These are phyloP conservation scores for Agrilus mali DNA, from an alignment of 2,888 invertebrate species.

Conservation along the genomic window DNA sequence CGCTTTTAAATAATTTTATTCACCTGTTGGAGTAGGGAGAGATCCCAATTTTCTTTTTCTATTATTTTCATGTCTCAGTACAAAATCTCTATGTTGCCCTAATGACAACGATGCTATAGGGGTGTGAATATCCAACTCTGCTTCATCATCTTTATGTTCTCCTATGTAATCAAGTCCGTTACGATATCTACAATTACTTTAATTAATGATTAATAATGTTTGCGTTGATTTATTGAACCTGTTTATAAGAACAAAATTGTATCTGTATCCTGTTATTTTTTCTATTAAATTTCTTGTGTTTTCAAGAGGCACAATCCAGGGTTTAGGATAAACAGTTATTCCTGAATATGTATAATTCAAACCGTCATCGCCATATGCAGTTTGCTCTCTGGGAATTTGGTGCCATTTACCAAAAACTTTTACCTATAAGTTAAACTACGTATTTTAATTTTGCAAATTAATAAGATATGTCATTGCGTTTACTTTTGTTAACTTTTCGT, in stretches of 20 bases:
- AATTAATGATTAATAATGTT: not conserved
- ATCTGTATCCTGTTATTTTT: slow-evolving; percentile 39
- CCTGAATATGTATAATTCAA: slow-evolving; percentile 54
- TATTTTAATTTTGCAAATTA: slow-evolving; percentile 1
- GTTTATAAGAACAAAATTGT: slow-evolving; percentile 56
- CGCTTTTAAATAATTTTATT: slow-evolving; percentile 7
- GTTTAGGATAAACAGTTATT: slow-evolving; percentile 46
- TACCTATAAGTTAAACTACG: slow-evolving; percentile 17
- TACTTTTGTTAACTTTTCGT: slow-evolving; percentile 48
- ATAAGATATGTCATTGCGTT: slow-evolving; percentile 17
- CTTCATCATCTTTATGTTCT: slow-evolving; percentile 59
- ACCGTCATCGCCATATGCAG: slow-evolving; percentile 52
- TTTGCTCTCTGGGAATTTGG: slow-evolving; percentile 55
- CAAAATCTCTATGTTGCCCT: slow-evolving; percentile 50
- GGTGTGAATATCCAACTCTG: slow-evolving; percentile 44
- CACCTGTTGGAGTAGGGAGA: slow-evolving; percentile 36
- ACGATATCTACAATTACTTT: slow-evolving; percentile 40
- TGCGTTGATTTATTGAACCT: slow-evolving; percentile 35
- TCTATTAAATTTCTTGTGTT: slow-evolving; percentile 39
- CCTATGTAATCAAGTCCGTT: slow-evolving; percentile 58
- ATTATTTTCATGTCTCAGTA: slow-evolving; percentile 48
- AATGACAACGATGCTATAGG: slow-evolving; percentile 59
- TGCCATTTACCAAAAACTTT: slow-evolving; percentile 56
- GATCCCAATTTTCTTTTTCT: slow-evolving; percentile 38
- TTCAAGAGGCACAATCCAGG: slow-evolving; percentile 45